Base-by-base conservation (phyloP, 2,797 vertebrate species). In the Botia almorhae region DNA sequence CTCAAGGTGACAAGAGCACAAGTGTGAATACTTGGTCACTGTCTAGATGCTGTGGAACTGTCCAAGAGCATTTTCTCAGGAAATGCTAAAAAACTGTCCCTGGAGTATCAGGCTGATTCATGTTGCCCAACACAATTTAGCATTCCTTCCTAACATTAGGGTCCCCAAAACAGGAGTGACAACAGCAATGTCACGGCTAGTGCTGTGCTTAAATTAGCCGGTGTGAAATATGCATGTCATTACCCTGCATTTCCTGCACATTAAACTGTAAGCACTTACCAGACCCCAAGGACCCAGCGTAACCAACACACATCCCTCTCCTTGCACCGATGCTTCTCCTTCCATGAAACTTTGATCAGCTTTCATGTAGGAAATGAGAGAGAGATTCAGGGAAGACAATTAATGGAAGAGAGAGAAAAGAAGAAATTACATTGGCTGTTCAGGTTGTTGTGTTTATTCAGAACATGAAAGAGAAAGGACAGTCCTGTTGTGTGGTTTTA, bases 211-310 rank as follows among this genome's bases (percentile, higher is more conserved):
- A 88, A 92, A 93, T 94, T 91, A 90, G 87, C 87, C 78, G 11
- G 70, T 72, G 75, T 93, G 88, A 91, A 93, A 92, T 89, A 92
- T 93, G 85, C 89, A 93, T 88, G 77, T 78, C 53, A 78, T 81
- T 67, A 64, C 80, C 76, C 51, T 48, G 26, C 81, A 88, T 84
- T 83, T 90, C 85, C 87, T 89, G 86, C 92, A 89, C 86, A 91
- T 92, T 91, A 92, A 88, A 91, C 89, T 86, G 85, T 83, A 92
- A 91, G 88, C 93, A 92, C 92, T 94, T 93, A 89, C 87, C 81
- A 89, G 89, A 83, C 91, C 92, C 93, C 81, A 87, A 91, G 92
- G 92, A 90, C 8, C 8, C 76, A 50, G 36, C 43, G 89, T 89
- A 90, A 90, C 86, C 84, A 91, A 92, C 88, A 84, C 85, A 33